phyloP scores from a whole-genome alignment of 2,888 invertebrate genomes.

The Piscicola geometra region DNA sequence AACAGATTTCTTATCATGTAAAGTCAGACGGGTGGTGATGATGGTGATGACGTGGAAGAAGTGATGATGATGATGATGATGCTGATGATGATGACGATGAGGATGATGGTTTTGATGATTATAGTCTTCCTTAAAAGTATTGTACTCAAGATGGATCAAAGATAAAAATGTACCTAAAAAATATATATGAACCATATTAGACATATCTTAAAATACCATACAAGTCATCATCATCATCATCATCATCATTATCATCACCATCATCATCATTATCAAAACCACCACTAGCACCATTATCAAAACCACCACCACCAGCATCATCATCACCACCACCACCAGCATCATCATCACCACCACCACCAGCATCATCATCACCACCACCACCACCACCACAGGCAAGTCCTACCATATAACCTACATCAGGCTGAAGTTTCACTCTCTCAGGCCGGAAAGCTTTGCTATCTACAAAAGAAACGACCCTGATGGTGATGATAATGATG shows the following conservation, averaged over 20 bases:
- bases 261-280: constrained; percentile 7
- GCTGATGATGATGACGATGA: too few species aligned
- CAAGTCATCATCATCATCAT: constrained; percentile 12
- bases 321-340: constrained; percentile 7
- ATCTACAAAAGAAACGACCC: constrained; percentile 68
- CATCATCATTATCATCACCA: constrained; percentile 10
- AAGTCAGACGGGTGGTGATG: too few species aligned
- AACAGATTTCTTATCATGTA: too few species aligned
- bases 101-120: too few species aligned
- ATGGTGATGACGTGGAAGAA: too few species aligned
- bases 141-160: too few species aligned
- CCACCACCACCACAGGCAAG: constrained; percentile 59
- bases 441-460: constrained; percentile 92
- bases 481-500: background rate
- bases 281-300: background rate
- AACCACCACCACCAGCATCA: background rate
- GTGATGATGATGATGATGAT: too few species aligned
- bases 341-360: background rate
- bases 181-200: too few species aligned
- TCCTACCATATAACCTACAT: constrained; percentile 96
- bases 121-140: too few species aligned
- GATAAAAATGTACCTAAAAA: too few species aligned
- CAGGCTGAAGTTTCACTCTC: constrained; percentile 84
- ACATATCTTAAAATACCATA: too few species aligned
- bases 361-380: constrained; percentile 6